Evolutionary conservation across 2,113 vertebrate species (phyloP).

Genomic region (Furnarius figulus): DNA sequence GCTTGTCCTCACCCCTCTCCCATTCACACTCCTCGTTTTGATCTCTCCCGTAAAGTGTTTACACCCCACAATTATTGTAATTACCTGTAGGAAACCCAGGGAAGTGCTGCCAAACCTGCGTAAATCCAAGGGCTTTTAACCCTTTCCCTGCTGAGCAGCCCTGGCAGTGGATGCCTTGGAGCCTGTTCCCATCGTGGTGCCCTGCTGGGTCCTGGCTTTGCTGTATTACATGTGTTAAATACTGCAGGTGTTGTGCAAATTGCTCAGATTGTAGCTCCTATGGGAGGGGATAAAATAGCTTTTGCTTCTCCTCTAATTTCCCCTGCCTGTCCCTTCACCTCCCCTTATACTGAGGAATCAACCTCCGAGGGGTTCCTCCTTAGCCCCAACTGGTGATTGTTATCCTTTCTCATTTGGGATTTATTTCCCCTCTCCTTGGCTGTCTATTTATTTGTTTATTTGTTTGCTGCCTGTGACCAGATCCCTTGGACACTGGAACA

Average conservation of each 20-base stretch:
- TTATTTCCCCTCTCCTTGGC: not conserved
- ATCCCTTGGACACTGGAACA: not conserved
- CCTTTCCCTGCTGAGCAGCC: not conserved
- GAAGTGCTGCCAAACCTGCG: not conserved
- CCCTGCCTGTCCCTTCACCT: not conserved
- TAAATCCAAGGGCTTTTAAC: conserved; percentile 24
- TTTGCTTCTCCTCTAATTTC: not conserved
- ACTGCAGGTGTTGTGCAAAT: not conserved
- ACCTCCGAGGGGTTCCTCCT: not conserved
- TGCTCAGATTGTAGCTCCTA: not conserved
- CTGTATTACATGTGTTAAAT: not conserved
- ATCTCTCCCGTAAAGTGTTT: conserved; percentile 36
- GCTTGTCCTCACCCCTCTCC: not conserved
- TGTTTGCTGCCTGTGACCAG: not conserved
- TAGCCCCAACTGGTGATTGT: too few species aligned
- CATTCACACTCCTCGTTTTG: not conserved
- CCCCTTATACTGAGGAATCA: too few species aligned
- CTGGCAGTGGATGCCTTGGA: not conserved
- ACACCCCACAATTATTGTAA: conserved; percentile 41
- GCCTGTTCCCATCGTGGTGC: accelerated
- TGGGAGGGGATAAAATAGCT: not conserved
- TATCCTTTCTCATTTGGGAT: not conserved
- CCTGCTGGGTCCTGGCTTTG: not conserved
- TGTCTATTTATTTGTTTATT: not conserved
- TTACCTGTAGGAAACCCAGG: conserved; percentile 30